phyloP scores from a whole-genome alignment of 2,797 vertebrate species.

The Anniella stebbinsi region DNA sequence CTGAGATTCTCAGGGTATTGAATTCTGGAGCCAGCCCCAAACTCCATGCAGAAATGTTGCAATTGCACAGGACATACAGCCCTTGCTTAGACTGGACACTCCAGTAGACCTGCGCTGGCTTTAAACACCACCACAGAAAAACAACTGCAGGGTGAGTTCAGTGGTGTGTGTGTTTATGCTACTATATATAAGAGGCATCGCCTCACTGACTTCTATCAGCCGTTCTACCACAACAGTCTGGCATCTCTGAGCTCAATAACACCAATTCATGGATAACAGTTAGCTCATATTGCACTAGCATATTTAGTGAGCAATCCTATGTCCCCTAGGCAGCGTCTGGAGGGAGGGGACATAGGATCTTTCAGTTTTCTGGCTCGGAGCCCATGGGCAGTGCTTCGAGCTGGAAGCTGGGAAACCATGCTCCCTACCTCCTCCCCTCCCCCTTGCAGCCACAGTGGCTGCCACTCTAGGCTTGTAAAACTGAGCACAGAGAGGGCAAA shows the following conservation, averaged over 20 bases:
- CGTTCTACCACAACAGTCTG: background rate
- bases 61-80: background rate
- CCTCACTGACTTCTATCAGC: background rate
- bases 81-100: background rate
- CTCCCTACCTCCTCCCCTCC: too few relatives aligned
- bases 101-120: background rate
- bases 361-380: too few relatives aligned
- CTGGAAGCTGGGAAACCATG: too few relatives aligned
- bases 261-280: too few relatives aligned
- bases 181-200: background rate
- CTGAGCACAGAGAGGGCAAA: too few relatives aligned
- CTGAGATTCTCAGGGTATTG: background rate
- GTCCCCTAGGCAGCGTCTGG: too few relatives aligned
- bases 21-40: background rate
- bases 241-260: background rate
- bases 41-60: background rate
- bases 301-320: background rate
- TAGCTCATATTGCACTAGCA: background rate
- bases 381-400: too few relatives aligned
- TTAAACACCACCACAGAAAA: background rate
- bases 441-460: too few relatives aligned
- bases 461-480: too few relatives aligned
- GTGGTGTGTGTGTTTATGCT: background rate
- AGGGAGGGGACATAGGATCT: too few relatives aligned
- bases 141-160: too few relatives aligned